Conservation (phyloP, 2,888 invertebrate genomes). For the Morpho helenor region DNA sequence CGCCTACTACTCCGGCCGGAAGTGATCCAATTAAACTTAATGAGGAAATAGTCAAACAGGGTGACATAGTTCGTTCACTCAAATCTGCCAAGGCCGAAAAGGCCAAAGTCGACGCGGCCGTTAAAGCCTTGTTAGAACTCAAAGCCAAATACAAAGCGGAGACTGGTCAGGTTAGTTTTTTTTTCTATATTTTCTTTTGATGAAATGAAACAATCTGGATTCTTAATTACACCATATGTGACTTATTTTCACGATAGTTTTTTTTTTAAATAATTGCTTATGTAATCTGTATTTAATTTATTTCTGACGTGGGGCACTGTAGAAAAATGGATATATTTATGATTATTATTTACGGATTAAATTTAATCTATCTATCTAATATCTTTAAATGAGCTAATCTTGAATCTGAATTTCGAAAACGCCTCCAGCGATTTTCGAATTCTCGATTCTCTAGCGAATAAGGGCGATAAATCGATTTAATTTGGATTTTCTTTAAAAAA, state of each 20-base stretch:
- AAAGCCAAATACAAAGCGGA: constrained; percentile 86
- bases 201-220: too few relatives aligned
- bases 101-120: constrained; percentile 51
- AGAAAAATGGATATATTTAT: too few relatives aligned
- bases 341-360: too few relatives aligned
- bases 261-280: neutral
- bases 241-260: neutral
- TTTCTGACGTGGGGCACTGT: too few relatives aligned
- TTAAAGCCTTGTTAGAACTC: constrained; percentile 81
- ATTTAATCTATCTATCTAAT: too few relatives aligned
- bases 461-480: too few relatives aligned
- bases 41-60: constrained; percentile 77
- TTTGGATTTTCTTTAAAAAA: too few relatives aligned
- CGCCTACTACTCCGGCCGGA: constrained; percentile 23
- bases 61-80: constrained; percentile 83
- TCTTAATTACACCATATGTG: neutral
- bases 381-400: too few relatives aligned
- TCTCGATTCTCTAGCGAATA: too few relatives aligned
- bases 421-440: too few relatives aligned
- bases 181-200: neutral
- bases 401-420: too few relatives aligned
- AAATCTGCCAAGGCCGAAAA: constrained; percentile 81
- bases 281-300: too few relatives aligned
- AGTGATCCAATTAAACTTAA: constrained; percentile 41
- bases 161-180: constrained; percentile 43